Evolutionary conservation across 2,888 invertebrate genomes (phyloP), one percentile per base, ranked within the genome.

Genomic region (Drosophila stalkeri): DNA sequence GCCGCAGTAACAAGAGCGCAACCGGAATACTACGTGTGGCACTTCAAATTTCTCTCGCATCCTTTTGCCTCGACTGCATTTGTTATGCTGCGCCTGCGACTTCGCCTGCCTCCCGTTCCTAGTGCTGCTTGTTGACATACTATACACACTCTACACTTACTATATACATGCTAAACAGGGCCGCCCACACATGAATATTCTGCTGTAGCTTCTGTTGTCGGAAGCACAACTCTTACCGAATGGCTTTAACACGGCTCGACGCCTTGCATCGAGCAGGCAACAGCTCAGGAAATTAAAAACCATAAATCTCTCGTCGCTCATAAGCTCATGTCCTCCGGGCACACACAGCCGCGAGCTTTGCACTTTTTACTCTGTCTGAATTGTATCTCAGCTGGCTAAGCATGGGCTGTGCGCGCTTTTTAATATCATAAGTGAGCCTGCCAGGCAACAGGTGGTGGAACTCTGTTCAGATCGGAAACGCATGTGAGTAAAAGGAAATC

Each of bases 221-320:
- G 49, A 62, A 67, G 61, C 72, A 63, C 43, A 74, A 52, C 63
- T 64, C 68, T 62, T 68, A 64, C 64, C 69, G 69, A 76, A 73
- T 80, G 76, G 55, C 64, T 67, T 54, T 63, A 52, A 54, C 76
- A 68, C 68, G 75, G 63, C 72, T 75, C 66, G 75, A 59, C 72
- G 62, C 63, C 52, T 63, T 63, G 77, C 73, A 57, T 55, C 61
- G 62, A 49, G 55, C 64, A 44, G 61, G 62, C 72, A 85, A 77
- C 74, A 82, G 81, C 81, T 86, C 91, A 92, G 92, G 92, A 92
- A 92, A 92, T 92, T 92, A 92, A 92, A 92, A 91, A 72, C 79
- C 90, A 92, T 92, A 92, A 92, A 91, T 92, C 92, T 90, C 90
- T 72, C 31, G 72, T 64, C 78, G 76, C 77, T 81, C 75, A 75